Evolutionary conservation across 1,140 invertebrate genomes (phyloP).

Genomic region (Rhopalosiphum maidis): DNA sequence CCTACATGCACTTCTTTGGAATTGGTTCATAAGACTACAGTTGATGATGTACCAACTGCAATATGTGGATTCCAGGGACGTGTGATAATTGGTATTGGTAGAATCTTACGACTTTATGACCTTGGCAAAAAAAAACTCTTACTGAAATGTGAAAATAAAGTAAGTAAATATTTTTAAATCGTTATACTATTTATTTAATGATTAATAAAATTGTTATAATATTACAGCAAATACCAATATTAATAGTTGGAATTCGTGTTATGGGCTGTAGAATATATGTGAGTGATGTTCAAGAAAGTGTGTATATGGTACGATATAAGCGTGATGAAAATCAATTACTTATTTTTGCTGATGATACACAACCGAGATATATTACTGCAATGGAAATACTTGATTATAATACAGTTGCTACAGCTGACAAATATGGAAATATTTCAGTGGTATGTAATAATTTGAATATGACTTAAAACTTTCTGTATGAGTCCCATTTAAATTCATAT

Average conservation of each 20-base stretch:
- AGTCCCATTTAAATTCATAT: no score
- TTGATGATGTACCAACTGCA: slow-evolving; percentile 91
- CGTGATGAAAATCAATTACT: slow-evolving; percentile 96
- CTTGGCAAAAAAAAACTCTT: slow-evolving; percentile 96
- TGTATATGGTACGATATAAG: slow-evolving; percentile 96
- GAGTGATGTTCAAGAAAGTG: slow-evolving; percentile 95
- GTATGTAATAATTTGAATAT: slow-evolving; percentile 66
- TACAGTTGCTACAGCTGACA: slow-evolving; percentile 94
- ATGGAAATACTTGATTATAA: slow-evolving; percentile 95
- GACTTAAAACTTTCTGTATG: no score
- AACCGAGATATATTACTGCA: slow-evolving; percentile 94
- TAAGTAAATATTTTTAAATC: slow-evolving; percentile 61
- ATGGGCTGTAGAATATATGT: slow-evolving; percentile 94
- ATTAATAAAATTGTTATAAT: slow-evolving; percentile 53
- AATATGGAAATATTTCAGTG: slow-evolving; percentile 97
- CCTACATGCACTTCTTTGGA: slow-evolving; percentile 80
- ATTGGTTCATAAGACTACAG: slow-evolving; percentile 90
- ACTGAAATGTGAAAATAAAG: slow-evolving; percentile 98
- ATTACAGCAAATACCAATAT: slow-evolving; percentile 89
- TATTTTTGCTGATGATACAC: slow-evolving; percentile 97
- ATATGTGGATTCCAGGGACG: slow-evolving; percentile 91
- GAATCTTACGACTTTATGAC: slow-evolving; percentile 92
- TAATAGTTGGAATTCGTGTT: slow-evolving; percentile 91
- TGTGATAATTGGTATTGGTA: slow-evolving; percentile 90
- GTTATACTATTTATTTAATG: background rate